Percentiles rank a stretch among this genome's conserved stretches.
These are phyloP conservation scores for Scomber scombrus DNA, from an alignment of 2,113 vertebrate species.

Conservation along the genomic window DNA sequence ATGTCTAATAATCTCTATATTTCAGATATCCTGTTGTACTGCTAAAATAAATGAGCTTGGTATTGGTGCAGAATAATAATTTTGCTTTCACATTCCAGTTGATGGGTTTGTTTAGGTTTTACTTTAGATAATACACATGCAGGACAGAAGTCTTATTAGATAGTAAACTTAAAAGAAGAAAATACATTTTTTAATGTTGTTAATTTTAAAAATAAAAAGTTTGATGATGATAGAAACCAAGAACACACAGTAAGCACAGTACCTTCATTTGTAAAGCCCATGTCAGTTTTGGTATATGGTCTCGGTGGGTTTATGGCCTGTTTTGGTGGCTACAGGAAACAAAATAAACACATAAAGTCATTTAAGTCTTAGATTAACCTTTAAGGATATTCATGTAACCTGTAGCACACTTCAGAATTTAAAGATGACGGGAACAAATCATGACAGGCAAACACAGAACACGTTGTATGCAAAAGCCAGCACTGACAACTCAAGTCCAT, in stretches of 20 bases:
- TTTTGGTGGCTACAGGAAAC: constrained; percentile 45
- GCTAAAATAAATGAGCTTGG: background rate
- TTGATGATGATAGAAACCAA: background rate
- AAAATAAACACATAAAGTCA: constrained; percentile 13
- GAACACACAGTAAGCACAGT: constrained; percentile 13
- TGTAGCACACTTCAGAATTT: background rate
- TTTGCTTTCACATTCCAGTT: background rate
- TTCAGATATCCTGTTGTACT: background rate
- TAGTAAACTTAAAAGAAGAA: background rate
- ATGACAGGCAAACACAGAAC: background rate
- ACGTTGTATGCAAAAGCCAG: constrained; percentile 34
- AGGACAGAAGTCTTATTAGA: background rate
- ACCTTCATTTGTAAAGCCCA: constrained; percentile 61
- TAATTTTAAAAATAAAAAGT: background rate
- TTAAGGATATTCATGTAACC: background rate
- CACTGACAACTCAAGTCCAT: constrained; percentile 34
- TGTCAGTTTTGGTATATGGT: constrained; percentile 6
- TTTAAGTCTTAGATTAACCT: background rate
- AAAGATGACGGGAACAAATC: background rate
- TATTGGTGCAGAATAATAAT: background rate
- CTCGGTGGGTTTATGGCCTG: constrained; percentile 23
- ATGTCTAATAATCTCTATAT: background rate
- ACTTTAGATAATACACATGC: background rate
- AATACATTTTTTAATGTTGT: background rate
- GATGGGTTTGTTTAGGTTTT: background rate